Base-by-base conservation (phyloP, 2,888 invertebrate species). In the Abrostola triplasia region DNA sequence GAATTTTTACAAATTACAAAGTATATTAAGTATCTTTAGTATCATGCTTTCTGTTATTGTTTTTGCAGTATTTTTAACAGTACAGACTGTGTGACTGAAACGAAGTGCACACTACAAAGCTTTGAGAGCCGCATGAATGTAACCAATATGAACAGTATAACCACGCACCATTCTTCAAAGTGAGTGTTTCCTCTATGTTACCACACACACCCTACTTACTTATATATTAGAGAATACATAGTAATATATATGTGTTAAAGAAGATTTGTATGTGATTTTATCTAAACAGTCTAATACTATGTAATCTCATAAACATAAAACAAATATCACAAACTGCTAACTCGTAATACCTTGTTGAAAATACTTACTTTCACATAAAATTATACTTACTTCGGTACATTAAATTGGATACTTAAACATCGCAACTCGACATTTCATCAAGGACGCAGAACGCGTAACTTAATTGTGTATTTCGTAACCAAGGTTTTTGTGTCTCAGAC, bases 51-150 rank as follows among this genome's bases (percentile, higher is more conserved):
- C 76, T 88, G 87, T 92, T 89, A 89, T 92, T 92, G 91, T 94
- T 91, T 91, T 92, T 93, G 91, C 94, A 94, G 94, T 93, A 91
- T 90, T 92, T 94, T 93, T 93, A 92, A 94, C 90, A 93, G 93
- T 92, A 92, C 93, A 90, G 94, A 94, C 87, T 89, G 88, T 93
- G 89, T 94, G 90, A 92, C 89, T 84, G 94, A 93, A 90, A 84
- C 88, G 83, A 92, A 91, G 89, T 90, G 91, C 90, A 92, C 92
- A 81, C 82, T 90, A 74, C 93, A 93, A 90, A 93, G 90, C 86
- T 92, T 94, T 92, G 93, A 94, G 88, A 88, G 91, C 90, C 91
- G 93, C 92, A 91, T 92, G 92, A 93, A 93, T 91, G 84, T 92
- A 84, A 87, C 89, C 86, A 93, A 92, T 91, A 86, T 89, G 90